phyloP scores from a whole-genome alignment of 2,797 vertebrate genomes.

The Xenopus petersii region DNA sequence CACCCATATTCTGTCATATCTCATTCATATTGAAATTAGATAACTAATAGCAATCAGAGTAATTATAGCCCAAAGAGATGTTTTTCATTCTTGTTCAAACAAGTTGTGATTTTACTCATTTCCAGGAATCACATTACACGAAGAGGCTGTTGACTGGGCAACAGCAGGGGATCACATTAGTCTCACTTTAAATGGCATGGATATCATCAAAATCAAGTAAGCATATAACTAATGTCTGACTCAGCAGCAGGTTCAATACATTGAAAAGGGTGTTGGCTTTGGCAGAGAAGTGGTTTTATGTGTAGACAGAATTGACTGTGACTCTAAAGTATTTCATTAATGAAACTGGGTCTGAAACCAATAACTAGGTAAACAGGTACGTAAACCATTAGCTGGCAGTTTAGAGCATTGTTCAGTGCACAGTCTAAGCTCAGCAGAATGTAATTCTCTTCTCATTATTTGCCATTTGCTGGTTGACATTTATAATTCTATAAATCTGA shows the following conservation, averaged over 20 bases:
- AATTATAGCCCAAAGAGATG: slow-evolving; percentile 55
- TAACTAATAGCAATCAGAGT: slow-evolving; percentile 67
- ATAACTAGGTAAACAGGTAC: slow-evolving; percentile 33
- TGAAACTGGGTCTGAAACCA: slow-evolving; percentile 43
- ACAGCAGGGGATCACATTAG: slow-evolving; percentile 95
- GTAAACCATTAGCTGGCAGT: slow-evolving; percentile 18
- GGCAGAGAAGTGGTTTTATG: slow-evolving; percentile 34
- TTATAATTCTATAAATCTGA: no score
- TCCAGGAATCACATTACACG: slow-evolving; percentile 90
- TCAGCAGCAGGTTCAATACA: slow-evolving; percentile 43
- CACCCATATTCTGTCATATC: no score
- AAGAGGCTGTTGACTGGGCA: slow-evolving; percentile 93
- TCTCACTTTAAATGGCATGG: slow-evolving; percentile 95
- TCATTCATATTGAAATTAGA: slow-evolving; percentile 72
- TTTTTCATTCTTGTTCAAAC: slow-evolving; percentile 39
- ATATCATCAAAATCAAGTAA: slow-evolving; percentile 99
- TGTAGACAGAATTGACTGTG: slow-evolving; percentile 33
- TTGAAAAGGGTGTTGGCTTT: slow-evolving; percentile 24
- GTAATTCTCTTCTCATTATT: neutral
- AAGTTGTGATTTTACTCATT: slow-evolving; percentile 76
- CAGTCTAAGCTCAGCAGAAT: slow-evolving; percentile 3
- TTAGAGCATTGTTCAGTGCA: neutral
- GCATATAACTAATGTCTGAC: slow-evolving; percentile 57
- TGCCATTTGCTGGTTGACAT: no score
- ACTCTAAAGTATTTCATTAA: slow-evolving; percentile 36